Conservation (phyloP, 2,797 vertebrate genomes). For the Todus mexicanus region DNA sequence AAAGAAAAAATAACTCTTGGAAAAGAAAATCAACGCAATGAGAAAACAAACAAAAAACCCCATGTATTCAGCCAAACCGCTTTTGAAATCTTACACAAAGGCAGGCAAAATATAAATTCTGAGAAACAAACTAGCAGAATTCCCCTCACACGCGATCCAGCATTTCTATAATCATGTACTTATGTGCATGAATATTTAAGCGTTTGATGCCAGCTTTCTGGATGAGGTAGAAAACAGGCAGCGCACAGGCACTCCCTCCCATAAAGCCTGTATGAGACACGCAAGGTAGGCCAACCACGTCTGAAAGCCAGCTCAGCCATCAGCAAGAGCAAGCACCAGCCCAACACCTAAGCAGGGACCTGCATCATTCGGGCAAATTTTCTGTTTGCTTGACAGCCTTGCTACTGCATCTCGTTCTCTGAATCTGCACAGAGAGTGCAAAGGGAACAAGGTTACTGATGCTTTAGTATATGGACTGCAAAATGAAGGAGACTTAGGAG, state of each 20-base stretch:
- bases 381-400: neutral
- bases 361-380: neutral
- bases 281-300: neutral
- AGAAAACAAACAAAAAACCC: constrained; percentile 56
- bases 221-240: neutral
- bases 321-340: neutral
- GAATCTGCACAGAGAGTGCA: neutral
- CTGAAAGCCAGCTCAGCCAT: neutral
- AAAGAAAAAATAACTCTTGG: constrained; percentile 68
- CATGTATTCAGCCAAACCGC: constrained; percentile 52
- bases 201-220: neutral
- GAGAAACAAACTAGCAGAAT: constrained; percentile 58
- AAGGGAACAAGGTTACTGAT: neutral
- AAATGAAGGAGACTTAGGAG: constrained; percentile 14
- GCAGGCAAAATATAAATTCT: constrained; percentile 62
- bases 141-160: constrained; percentile 49
- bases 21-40: constrained; percentile 52
- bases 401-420: neutral
- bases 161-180: constrained; percentile 6
- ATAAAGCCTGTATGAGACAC: neutral
- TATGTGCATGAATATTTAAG: neutral
- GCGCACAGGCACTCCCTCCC: neutral
- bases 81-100: constrained; percentile 71
- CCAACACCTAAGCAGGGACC: neutral
- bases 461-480: constrained; percentile 6